phyloP scores from a whole-genome alignment of 2,888 invertebrate genomes.

The Temnothorax unifasciatus region DNA sequence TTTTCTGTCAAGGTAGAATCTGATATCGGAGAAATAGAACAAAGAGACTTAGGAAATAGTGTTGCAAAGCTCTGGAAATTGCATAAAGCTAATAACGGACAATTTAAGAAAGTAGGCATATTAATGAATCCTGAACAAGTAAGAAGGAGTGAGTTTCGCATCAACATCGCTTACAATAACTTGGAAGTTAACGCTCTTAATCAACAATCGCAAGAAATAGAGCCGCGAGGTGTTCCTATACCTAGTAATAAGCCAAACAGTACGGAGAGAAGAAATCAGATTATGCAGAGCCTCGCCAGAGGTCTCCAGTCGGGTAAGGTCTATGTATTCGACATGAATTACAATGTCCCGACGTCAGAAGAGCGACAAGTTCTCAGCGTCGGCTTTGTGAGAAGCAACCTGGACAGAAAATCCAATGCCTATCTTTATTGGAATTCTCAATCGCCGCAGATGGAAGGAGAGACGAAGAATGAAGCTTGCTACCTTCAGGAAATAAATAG shows the following conservation, averaged over 20 bases:
- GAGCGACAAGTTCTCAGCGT: constrained; percentile 86
- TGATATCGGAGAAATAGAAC: background rate
- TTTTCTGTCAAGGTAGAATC: background rate
- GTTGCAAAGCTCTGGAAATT: background rate
- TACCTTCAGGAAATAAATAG: constrained; percentile 77
- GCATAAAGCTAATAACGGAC: too few relatives aligned
- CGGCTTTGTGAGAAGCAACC: constrained; percentile 87
- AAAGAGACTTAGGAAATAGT: too few relatives aligned
- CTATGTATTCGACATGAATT: constrained; percentile 85
- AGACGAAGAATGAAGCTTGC: constrained; percentile 84
- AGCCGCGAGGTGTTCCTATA: background rate
- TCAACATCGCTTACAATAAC: background rate
- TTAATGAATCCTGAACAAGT: background rate
- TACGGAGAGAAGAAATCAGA: constrained; percentile 87
- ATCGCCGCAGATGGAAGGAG: constrained; percentile 75
- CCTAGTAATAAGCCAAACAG: constrained; percentile 84
- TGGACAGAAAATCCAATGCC: constrained; percentile 88
- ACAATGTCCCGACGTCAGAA: background rate
- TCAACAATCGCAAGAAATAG: background rate
- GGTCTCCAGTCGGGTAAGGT: constrained; percentile 87
- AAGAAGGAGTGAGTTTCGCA: too few relatives aligned
- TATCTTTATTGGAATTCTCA: constrained; percentile 87
- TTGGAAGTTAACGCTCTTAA: background rate
- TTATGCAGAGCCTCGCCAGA: constrained; percentile 87
- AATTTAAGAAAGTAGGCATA: background rate